Base-by-base conservation (phyloP, 2,113 vertebrate species). In the Brachirus orientalis region DNA sequence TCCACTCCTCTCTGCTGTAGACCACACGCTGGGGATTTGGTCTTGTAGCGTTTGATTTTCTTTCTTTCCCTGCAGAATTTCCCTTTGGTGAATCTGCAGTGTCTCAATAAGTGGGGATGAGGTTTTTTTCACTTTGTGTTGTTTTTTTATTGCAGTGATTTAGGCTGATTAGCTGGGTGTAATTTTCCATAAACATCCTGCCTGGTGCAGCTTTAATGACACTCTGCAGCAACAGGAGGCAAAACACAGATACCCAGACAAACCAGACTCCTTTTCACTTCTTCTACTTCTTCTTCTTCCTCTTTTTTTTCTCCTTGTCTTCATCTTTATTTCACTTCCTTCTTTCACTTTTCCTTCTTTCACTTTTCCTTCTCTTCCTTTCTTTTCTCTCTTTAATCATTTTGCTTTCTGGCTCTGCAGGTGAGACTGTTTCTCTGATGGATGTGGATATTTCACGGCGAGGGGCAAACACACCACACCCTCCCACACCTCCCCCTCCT, bases 371-470 rank as follows among this genome's bases (percentile, higher is more conserved):
- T 19, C 50, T 13, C n/a, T 22, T 13, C 7, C 8, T 13, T 53
- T 10, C 33, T 8, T 28, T 7, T 18, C 14, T 53, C n/a, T 22
- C 36, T 9, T 19, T 28, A 1, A 17, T 65, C 44, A 6, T 36
- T 8, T 18, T 17, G 40, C 11, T 54, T 8, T 48, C 17, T 47
- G 22, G 48, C 20, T 20, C 50, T 16, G 35, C 69, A 98, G 97
- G 97, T 87, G 97, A 99, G 84, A 99, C 97, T 0, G 96, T 98
- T 62, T 98, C 97, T 0, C 92, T 99, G 80, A 94, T 98, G 92
- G 97, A 99, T 3, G 96, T 99, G 92, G 97, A 99, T 80, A 97
- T 98, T 88, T 98, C 96, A 16, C 95, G 94, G 83, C 92, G 94
- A 83, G 95, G 95, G 61, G 91, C 91, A 22, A 95, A 91, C 83